These are phyloP conservation scores for Lucilia cuprina DNA, from an alignment of 1,140 invertebrate species.

Conservation along the genomic window DNA sequence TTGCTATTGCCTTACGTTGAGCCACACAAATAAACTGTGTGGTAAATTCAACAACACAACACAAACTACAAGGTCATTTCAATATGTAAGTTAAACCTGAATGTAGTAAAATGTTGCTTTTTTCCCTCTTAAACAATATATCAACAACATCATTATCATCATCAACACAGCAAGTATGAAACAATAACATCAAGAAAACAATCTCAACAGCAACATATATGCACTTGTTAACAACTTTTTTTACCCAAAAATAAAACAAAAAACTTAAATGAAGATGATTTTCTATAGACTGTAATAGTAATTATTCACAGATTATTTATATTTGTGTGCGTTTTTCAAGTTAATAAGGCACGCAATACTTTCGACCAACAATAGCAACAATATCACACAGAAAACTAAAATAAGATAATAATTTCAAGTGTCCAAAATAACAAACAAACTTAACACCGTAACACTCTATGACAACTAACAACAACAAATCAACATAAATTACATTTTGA, in stretches of 20 bases:
- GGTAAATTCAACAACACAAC: neutral
- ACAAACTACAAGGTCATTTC: neutral
- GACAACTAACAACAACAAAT: too few relatives aligned
- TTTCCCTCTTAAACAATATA: neutral
- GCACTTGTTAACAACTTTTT: neutral
- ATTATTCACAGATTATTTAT: neutral
- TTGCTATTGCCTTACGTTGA: neutral
- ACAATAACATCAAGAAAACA: too few relatives aligned
- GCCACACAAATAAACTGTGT: neutral
- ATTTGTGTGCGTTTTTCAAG: too few relatives aligned
- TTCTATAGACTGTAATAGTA: neutral
- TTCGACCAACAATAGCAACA: too few relatives aligned
- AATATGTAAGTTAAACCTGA: neutral
- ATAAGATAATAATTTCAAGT: neutral
- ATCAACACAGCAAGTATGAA: neutral
- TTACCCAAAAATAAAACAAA: neutral
- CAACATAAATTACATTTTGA: too few relatives aligned
- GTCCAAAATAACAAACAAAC: neutral
- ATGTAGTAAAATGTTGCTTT: neutral
- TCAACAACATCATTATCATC: neutral
- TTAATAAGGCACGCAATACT: too few relatives aligned
- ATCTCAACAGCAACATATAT: neutral
- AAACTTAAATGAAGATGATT: neutral
- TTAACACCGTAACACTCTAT: too few relatives aligned
- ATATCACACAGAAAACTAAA: too few relatives aligned